Percentiles rank a stretch among this genome's conserved stretches.
Evolutionary conservation across 2,797 vertebrate genomes (phyloP).

Genomic region (Anguilla marmorata): DNA sequence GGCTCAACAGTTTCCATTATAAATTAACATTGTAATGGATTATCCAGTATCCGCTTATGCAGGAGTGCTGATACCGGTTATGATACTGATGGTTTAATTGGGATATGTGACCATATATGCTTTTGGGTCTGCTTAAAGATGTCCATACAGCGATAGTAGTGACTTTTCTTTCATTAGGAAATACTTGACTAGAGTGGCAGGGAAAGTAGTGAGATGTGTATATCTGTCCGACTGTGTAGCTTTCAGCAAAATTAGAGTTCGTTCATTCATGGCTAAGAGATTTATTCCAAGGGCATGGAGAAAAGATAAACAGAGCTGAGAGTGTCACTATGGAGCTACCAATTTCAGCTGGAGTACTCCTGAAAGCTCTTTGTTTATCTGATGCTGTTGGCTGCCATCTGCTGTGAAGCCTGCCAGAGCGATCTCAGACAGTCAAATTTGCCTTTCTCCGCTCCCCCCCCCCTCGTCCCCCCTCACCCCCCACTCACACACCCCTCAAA

Average conservation of each 20-base stretch:
- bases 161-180: neutral
- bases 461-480: slow-evolving; percentile 27
- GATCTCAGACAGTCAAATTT: slow-evolving; percentile 55
- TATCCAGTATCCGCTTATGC: neutral
- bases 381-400: slow-evolving; percentile 63
- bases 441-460: slow-evolving; percentile 52
- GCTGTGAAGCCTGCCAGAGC: slow-evolving; percentile 65
- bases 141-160: neutral
- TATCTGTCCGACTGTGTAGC: neutral
- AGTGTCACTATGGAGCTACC: slow-evolving; percentile 51
- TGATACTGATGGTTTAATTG: neutral
- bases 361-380: slow-evolving; percentile 64
- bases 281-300: slow-evolving; percentile 7
- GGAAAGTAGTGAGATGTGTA: neutral
- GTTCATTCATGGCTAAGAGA: neutral
- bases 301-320: neutral
- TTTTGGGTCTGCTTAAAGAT: slow-evolving; percentile 1
- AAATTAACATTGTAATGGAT: neutral
- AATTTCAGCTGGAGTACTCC: slow-evolving; percentile 48
- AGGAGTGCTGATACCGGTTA: neutral
- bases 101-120: neutral
- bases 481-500: slow-evolving; percentile 13
- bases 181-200: neutral
- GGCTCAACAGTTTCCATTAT: neutral
- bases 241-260: slow-evolving; percentile 20